phyloP scores from a whole-genome alignment of 2,113 vertebrate species.

The Pelecanoides urinatrix region DNA sequence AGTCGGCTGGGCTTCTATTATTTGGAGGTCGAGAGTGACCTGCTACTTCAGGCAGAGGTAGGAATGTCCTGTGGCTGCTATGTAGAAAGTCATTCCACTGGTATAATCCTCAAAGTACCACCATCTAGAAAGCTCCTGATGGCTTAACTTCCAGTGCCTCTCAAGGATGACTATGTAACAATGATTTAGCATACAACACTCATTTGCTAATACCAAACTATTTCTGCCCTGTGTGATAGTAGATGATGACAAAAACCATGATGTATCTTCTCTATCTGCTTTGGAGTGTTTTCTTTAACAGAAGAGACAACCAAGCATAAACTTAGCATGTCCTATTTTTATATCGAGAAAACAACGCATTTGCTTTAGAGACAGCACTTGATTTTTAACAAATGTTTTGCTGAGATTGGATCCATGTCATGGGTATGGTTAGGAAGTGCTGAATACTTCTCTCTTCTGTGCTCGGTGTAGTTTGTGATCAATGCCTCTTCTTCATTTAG shows the following conservation, averaged over 20 bases:
- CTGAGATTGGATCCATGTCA: neutral
- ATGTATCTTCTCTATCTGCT: neutral
- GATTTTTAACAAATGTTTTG: neutral
- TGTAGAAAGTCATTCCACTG: neutral
- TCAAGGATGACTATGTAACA: neutral
- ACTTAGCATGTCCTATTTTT: slow-evolving; percentile 1
- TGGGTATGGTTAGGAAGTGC: neutral
- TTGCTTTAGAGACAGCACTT: neutral
- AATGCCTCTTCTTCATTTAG: neutral
- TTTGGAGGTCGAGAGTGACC: neutral
- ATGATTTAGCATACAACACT: neutral
- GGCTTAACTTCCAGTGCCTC: neutral
- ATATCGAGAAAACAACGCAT: neutral
- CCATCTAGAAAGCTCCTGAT: neutral
- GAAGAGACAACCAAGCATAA: neutral
- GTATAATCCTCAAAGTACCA: neutral
- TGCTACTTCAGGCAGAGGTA: neutral
- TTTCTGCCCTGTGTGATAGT: neutral
- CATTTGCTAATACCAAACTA: neutral
- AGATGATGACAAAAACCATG: neutral
- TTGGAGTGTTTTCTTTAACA: neutral
- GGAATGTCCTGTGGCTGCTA: neutral
- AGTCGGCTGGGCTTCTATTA: neutral
- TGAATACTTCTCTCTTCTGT: neutral
- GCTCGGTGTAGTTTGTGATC: neutral